Percentiles rank a stretch among this genome's conserved stretches.
phyloP scores from a whole-genome alignment of 2,888 invertebrate species.

The Xylota sylvarum region DNA sequence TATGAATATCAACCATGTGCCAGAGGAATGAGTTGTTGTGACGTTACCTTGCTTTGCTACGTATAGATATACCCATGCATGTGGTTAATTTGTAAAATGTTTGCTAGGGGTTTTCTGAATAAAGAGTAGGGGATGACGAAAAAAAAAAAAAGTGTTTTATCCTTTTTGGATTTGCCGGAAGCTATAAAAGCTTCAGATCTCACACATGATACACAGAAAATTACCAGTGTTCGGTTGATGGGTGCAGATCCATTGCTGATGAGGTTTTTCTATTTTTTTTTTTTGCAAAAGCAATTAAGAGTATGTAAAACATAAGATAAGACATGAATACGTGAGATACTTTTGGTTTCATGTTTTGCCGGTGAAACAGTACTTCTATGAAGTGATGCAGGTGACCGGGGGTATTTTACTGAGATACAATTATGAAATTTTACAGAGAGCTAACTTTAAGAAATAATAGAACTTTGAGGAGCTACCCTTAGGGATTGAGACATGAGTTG shows the following conservation, averaged over 20 bases:
- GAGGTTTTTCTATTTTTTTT: constrained; percentile 11
- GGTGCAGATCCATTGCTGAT: constrained; percentile 54
- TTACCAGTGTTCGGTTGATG: constrained; percentile 57
- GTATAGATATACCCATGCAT: constrained; percentile 5
- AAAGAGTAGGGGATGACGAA: not conserved
- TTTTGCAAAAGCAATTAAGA: constrained; percentile 58
- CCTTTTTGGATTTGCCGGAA: constrained; percentile 48
- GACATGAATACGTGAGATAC: not conserved
- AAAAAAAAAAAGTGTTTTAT: constrained; percentile 9
- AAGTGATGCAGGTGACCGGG: too few relatives aligned
- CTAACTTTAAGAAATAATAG: too few relatives aligned
- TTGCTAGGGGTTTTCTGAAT: constrained; percentile 44
- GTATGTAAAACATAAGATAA: not conserved
- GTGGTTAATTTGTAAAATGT: constrained; percentile 61
- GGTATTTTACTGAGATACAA: too few relatives aligned
- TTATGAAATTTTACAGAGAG: too few relatives aligned
- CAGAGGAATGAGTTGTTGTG: constrained; percentile 47
- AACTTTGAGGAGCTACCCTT: too few relatives aligned
- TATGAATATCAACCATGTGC: constrained; percentile 58
- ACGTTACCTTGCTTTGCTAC: constrained; percentile 6
- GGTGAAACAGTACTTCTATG: too few relatives aligned
- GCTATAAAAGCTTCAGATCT: constrained; percentile 56
- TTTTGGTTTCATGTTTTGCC: too few relatives aligned
- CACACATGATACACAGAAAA: constrained; percentile 57
- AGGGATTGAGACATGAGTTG: too few relatives aligned